A percentile compares a stretch with the other conserved stretches of the same genome.
These are phyloP conservation scores for Corbicula japonica DNA, from an alignment of 2,888 invertebrate species.

Conservation along the genomic window DNA sequence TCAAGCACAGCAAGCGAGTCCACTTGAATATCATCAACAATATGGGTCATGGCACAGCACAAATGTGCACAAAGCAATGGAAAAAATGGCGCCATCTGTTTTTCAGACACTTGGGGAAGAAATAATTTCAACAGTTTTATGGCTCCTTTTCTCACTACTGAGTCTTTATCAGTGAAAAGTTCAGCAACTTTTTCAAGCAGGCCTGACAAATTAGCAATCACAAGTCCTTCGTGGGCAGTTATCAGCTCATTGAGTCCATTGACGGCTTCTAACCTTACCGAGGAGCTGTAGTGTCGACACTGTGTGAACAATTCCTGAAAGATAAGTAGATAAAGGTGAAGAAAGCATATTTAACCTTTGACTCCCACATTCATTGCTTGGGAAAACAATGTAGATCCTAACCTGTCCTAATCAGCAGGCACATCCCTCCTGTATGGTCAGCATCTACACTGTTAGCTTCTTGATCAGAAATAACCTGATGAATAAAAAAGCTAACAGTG, in stretches of 20 bases:
- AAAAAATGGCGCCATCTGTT: conserved; percentile 90
- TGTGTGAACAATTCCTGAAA: conserved; percentile 90
- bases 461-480: no score
- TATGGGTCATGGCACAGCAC: conserved; percentile 96
- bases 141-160: conserved; percentile 87
- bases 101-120: conserved; percentile 65
- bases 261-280: conserved; percentile 90
- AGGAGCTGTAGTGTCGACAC: conserved; percentile 92
- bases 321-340: not conserved
- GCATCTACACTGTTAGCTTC: no score
- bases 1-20: conserved; percentile 94
- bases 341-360: not conserved
- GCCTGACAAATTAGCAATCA: conserved; percentile 90
- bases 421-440: no score
- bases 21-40: conserved; percentile 92
- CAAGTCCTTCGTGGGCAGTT: conserved; percentile 86
- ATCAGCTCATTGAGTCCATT: conserved; percentile 88
- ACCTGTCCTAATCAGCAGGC: no score
- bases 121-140: conserved; percentile 86
- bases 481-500: no score
- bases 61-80: conserved; percentile 92
- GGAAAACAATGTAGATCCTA: no score
- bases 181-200: conserved; percentile 91
- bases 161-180: conserved; percentile 92
- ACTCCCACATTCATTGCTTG: no score